Base-by-base conservation (phyloP, 2,888 invertebrate species). In the Cheilosia impressa region DNA sequence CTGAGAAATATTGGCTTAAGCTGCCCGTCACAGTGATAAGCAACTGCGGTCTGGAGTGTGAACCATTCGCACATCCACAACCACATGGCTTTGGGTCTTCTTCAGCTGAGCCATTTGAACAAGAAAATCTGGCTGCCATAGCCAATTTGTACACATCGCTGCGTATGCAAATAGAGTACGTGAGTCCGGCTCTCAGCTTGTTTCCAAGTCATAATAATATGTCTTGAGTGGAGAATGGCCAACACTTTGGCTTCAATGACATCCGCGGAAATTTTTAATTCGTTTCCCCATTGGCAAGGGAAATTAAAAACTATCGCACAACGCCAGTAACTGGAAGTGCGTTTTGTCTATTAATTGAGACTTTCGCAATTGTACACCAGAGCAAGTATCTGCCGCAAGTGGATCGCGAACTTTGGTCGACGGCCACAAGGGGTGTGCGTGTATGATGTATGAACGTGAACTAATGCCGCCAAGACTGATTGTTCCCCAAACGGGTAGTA, bases 341-440 rank as follows among this genome's bases (percentile, higher is more conserved):
- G 73, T 73, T 60, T 66, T 27, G 52, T 38, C 73, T 66, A 73
- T 79, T 79, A 73, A 79, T 66, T 60, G 38, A 17, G 15, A 34
- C 7, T 66, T 79, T 34, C 60, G 43, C 22, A 79, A 73, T 17
- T 5, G 2, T 2, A 19, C 24, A 27, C 15, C 13, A 65, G 50
- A 52, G 17, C 43, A 27, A 53, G 10, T 43, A 17, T 31, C 13
- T 10, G 38, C 19, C 38, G 31, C 10, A 15, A 34, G 34, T 31
- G 15, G n/a, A 55, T 62, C 62, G 53, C 15, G 52, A 52, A 66
- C 57, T 68, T 76, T 47, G 47, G 27, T 9, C 27, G 47, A 7
- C 24, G 27, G 65, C 71, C 78, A 10, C 71, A 78, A 57, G 43
- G 31, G 50, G 57, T 65, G 50, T 71, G 78, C 10, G 34, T 34